Evolutionary conservation across 2,113 vertebrate genomes (phyloP).

Genomic region (Fulica atra): DNA sequence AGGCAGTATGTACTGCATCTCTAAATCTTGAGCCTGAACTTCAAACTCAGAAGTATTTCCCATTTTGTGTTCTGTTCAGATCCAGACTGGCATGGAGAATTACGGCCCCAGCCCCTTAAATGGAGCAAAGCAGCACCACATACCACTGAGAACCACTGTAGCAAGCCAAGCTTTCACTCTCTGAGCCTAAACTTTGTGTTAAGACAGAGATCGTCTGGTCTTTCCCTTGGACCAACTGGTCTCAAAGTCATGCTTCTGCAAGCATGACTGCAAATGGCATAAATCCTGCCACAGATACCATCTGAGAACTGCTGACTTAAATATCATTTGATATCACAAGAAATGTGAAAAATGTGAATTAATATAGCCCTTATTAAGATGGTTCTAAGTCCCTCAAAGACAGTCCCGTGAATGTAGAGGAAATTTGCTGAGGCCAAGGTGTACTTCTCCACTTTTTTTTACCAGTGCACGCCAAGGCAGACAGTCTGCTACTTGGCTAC

Average conservation of each 20-base stretch:
- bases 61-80: neutral
- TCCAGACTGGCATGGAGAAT: neutral
- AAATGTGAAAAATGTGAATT: neutral
- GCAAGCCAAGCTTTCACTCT: neutral
- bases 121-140: neutral
- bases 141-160: fast-evolving
- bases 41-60: neutral
- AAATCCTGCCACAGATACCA: neutral
- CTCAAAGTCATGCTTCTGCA: neutral
- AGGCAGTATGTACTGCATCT: neutral
- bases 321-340: fast-evolving
- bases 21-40: neutral
- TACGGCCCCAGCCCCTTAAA: neutral
- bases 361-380: neutral
- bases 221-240: neutral
- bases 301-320: neutral
- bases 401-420: neutral
- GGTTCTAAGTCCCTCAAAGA: neutral
- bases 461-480: neutral
- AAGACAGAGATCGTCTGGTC: neutral
- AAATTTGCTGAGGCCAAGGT: neutral
- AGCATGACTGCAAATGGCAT: neutral
- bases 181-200: neutral
- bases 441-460: neutral
- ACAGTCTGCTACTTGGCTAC: too few relatives aligned